Base-by-base conservation (phyloP, 1,140 invertebrate genomes). In the Sipha flava region DNA sequence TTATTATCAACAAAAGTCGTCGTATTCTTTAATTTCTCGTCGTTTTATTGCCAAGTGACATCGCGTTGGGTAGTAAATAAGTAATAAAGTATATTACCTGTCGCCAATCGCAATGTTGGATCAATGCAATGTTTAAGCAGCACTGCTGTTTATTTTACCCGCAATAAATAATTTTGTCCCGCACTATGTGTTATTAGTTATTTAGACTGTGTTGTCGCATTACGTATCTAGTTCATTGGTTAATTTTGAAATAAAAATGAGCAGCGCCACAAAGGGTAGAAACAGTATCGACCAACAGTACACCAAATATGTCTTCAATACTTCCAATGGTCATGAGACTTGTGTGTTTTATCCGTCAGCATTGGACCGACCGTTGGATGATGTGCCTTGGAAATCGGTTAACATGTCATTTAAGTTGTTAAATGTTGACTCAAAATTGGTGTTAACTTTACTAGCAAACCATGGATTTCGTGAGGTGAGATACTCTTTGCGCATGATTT, bases 331-430 rank as follows among this genome's bases (percentile, higher is more conserved):
- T 29, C 26, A 40, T 31, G 21, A 59, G 3, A 77, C 73, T 6
- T 77, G 73, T 26, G 52, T 77, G 40, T 77, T 77, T 40, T 12
- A 77, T 57, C 47, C 73, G n/a, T 31, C 73, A 10, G 81, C 81
- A 14, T 81, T 82, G 31, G 81, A 81, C 31, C 37, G 37, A 47
- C 77, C 81, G n/a, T 45, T 82, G 86, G 47, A 77, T 23, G 73
- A 57, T 2, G 52, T 77, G 1, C 73, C 73, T 5, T 77, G 73
- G 73, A 77, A 77, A 59, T 16, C 12, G 52, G 52, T 77, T 14
- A 77, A 77, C 10, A 49, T 77, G 52, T 59, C 73, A 9, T 77
- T 40, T 57, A 77, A 77, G n/a, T 26, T 29, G 23, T 75, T 57
- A 23, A 75, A 75, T 18, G 52, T 77, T 40, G 73, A 77, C 21